phyloP scores from a whole-genome alignment of 2,113 vertebrate species.

The Odocoileus virginianus region DNA sequence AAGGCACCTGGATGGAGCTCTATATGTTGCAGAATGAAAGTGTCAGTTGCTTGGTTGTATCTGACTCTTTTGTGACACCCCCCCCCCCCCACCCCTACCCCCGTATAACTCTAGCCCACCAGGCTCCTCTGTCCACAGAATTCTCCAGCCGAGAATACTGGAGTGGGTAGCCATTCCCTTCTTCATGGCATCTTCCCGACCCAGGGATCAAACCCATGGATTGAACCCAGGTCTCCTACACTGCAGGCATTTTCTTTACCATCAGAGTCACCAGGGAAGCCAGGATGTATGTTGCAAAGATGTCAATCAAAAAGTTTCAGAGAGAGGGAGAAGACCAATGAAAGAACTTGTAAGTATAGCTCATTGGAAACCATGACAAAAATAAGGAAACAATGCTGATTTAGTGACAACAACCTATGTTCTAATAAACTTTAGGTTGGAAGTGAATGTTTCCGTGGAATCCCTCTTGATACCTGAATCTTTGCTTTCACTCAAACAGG shows the following conservation, averaged over 20 bases:
- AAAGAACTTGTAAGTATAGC: neutral
- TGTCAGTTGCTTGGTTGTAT: neutral
- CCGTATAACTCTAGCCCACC: neutral
- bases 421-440: neutral
- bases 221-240: neutral
- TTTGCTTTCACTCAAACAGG: neutral
- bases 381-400: neutral
- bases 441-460: neutral
- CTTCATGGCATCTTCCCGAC: rapidly evolving
- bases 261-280: neutral
- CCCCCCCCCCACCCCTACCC: no score
- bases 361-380: neutral
- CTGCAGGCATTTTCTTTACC: neutral
- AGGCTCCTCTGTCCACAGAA: neutral
- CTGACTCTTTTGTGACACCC: neutral
- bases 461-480: neutral
- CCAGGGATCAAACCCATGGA: neutral
- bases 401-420: neutral
- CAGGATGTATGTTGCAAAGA: neutral
- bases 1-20: neutral
- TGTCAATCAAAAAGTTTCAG: neutral
- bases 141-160: neutral
- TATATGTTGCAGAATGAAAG: neutral
- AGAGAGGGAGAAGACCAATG: neutral
- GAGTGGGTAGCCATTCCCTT: neutral